A percentile compares a stretch with the other conserved stretches of the same genome.
These are phyloP conservation scores for Gopherus flavomarginatus DNA, from an alignment of 2,113 vertebrate species.

Conservation along the genomic window DNA sequence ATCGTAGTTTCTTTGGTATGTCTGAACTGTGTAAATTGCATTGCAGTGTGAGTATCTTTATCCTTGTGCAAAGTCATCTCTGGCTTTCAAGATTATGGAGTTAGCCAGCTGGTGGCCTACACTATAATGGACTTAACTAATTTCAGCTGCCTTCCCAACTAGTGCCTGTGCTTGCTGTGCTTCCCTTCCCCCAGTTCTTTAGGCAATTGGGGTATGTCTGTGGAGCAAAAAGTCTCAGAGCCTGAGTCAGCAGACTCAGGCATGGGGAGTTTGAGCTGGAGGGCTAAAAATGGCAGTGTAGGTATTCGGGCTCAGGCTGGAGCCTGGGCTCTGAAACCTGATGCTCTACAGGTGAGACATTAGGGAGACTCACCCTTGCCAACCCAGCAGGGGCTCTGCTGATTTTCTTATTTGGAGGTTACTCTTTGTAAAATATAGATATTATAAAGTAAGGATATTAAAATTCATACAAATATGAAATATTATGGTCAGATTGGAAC, in stretches of 20 bases:
- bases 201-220: neutral
- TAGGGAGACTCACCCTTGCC: neutral
- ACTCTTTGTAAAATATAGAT: neutral
- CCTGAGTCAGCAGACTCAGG: no score
- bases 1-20: neutral
- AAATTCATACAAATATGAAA: accelerated
- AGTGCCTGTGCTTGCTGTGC: accelerated
- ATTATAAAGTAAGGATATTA: neutral
- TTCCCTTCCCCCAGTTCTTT: neutral
- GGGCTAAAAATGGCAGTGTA: no score
- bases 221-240: no score
- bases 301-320: no score
- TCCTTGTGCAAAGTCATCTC: neutral
- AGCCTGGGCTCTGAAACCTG: no score
- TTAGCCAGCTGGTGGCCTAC: neutral
- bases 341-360: neutral
- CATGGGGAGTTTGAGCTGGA: no score
- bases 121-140: neutral
- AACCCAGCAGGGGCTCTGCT: no score
- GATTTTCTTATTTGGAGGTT: no score
- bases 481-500: neutral
- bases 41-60: neutral
- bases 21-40: neutral
- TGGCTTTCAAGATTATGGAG: neutral
- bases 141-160: neutral